phyloP scores from a whole-genome alignment of 1,140 invertebrate genomes.

The Pseudoatta argentina region DNA sequence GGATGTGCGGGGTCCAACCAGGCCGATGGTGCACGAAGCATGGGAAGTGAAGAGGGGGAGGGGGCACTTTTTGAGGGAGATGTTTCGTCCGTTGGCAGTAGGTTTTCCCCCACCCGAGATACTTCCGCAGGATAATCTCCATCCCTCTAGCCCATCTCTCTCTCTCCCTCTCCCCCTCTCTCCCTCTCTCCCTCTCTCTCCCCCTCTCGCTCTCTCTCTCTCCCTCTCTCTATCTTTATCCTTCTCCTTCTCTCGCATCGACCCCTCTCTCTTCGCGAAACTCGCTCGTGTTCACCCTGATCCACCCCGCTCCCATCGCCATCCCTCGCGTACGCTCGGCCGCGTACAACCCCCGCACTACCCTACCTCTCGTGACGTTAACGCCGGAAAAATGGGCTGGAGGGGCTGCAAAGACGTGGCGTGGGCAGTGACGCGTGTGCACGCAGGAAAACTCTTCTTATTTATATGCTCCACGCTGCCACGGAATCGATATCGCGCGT shows the following conservation, averaged over 20 bases:
- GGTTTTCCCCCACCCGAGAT: constrained; percentile 67
- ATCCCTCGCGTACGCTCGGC: constrained; percentile 47
- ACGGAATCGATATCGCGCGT: constrained; percentile 84
- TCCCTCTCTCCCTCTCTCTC: constrained; percentile 46
- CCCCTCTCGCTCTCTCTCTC: constrained; percentile 56
- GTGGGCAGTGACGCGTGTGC: constrained; percentile 85
- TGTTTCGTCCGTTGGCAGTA: constrained; percentile 83
- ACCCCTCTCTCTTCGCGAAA: constrained; percentile 47
- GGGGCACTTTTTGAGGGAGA: constrained; percentile 84
- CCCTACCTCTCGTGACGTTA: constrained; percentile 80
- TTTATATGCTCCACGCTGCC: constrained; percentile 83
- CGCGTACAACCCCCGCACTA: constrained; percentile 72
- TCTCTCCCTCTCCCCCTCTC: constrained; percentile 59
- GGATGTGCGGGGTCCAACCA: constrained; percentile 66
- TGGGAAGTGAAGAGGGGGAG: constrained; percentile 60
- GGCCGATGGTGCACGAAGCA: constrained; percentile 50
- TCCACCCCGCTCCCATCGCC: constrained; percentile 57
- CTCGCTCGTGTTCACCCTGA: constrained; percentile 66
- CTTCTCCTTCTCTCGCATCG: constrained; percentile 47
- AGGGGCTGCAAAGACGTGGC: constrained; percentile 80
- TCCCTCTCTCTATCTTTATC: constrained; percentile 60
- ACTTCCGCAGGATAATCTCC: constrained; percentile 81
- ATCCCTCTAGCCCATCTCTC: constrained; percentile 65
- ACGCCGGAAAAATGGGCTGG: constrained; percentile 82
- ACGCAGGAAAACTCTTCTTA: constrained; percentile 86